Evolutionary conservation across 2,797 vertebrate genomes (phyloP), one percentile per base, ranked within the genome.

Genomic region (Gallirallus australis): DNA sequence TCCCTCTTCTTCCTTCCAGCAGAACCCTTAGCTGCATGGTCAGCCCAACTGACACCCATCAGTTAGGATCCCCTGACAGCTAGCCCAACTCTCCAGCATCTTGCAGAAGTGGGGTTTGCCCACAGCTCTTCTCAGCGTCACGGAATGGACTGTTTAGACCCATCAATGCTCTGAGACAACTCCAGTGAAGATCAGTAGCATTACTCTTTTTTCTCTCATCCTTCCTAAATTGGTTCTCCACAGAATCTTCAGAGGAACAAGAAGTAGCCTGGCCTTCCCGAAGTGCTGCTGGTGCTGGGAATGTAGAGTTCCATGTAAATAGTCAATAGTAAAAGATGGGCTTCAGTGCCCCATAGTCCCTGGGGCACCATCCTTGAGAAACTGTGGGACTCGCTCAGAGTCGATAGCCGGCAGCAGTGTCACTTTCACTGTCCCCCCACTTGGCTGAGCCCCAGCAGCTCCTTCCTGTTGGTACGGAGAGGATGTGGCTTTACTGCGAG

Each of bases 401-500:
- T 47, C 5, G 15, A 20, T 20, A 85, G 63, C 52, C 7, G 2
- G 39, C 56, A 80, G 65, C 57, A 79, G 54, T 6, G 2, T 50
- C 77, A 69, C 35, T 89, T 92, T 52, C 24, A 16, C 82, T 68
- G 79, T 84, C 27, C 28, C 71, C 27, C 61, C 2, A 2, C 47
- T 82, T 86, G 77, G 40, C 73, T 94, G 33, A 77, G 63, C 72
- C 69, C 76, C 65, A 72, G 57, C 20, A 91, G 75, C 52, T 81
- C 28, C 63, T 66, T 81, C 71, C 77, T 81, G 61, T 57, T 75
- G 50, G 65, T 66, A 42, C 23, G 19, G 28, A 86, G 56, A 92
- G 86, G 45, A 89, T 79, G 20, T 56, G 23, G 37, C 54, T 94
- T 91, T 90, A 52, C 78, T 85, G 18, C 0, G 40, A 71, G 48